Conservation (phyloP, 1,140 invertebrate species). For the Drosophila auraria region DNA sequence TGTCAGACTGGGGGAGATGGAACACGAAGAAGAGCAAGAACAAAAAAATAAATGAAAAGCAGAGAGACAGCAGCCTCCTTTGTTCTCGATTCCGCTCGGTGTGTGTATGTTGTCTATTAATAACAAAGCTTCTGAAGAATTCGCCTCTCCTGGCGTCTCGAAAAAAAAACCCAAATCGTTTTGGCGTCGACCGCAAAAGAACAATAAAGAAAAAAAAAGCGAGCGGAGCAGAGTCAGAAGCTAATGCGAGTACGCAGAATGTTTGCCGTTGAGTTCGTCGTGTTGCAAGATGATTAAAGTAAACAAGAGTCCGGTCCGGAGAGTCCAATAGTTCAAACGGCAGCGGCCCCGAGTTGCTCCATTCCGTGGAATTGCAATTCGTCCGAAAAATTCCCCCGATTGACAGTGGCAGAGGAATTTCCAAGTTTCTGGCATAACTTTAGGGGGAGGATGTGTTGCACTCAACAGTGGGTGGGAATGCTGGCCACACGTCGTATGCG, state of each 20-base stretch:
- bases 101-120: conserved; percentile 80
- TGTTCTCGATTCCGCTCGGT: conserved; percentile 60
- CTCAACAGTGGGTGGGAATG: neutral
- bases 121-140: conserved; percentile 81
- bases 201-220: conserved; percentile 60
- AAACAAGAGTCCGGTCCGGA: conserved; percentile 19
- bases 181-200: conserved; percentile 71
- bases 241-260: conserved; percentile 33
- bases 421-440: neutral
- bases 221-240: conserved; percentile 23
- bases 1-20: conserved; percentile 54
- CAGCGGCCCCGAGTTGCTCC: neutral
- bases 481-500: conserved; percentile 26
- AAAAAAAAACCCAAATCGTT: conserved; percentile 59
- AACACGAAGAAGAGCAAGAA: conserved; percentile 10
- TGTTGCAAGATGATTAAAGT: conserved; percentile 59
- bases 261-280: conserved; percentile 56
- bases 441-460: neutral
- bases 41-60: too few relatives aligned
- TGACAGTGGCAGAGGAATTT: conserved; percentile 17
- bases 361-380: conserved; percentile 10
- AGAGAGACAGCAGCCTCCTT: conserved; percentile 6
- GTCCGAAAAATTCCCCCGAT: conserved; percentile 14
- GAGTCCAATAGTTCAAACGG: conserved; percentile 34
- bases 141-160: conserved; percentile 62